A percentile compares a stretch with the other conserved stretches of the same genome.
These are phyloP conservation scores for Irena cyanogastra DNA, from an alignment of 2,113 vertebrate genomes.

Conservation along the genomic window DNA sequence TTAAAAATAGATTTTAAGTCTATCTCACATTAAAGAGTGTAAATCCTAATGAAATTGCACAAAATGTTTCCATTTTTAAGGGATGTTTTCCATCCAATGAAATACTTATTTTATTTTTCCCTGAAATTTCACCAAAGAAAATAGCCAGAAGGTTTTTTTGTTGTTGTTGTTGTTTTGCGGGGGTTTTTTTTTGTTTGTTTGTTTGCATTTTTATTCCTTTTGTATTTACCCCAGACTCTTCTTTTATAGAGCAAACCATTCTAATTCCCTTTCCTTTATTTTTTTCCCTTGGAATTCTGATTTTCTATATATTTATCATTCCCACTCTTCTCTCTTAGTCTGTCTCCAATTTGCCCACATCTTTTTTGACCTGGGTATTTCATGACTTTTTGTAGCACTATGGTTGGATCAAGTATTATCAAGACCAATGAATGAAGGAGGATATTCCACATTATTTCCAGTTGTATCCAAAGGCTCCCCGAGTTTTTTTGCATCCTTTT, in stretches of 20 bases:
- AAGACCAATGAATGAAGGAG: background rate
- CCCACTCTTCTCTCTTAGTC: background rate
- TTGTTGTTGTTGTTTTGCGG: too few species aligned
- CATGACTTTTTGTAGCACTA: too few species aligned
- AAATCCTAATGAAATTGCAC: constrained; percentile 65
- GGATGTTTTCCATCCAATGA: background rate
- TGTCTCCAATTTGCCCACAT: background rate
- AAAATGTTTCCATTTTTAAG: constrained; percentile 61
- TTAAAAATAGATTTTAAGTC: constrained; percentile 71
- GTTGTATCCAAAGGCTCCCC: background rate
- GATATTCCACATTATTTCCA: background rate
- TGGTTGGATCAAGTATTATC: background rate
- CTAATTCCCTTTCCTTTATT: background rate
- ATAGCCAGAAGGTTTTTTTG: background rate
- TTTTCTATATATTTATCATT: background rate
- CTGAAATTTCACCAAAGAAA: background rate
- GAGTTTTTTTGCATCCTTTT: background rate
- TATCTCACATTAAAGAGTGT: constrained; percentile 58
- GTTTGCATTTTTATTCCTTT: background rate
- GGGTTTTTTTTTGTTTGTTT: background rate
- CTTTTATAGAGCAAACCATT: background rate
- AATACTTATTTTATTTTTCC: background rate
- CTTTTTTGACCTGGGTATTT: background rate
- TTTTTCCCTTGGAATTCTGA: background rate
- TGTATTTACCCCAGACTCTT: background rate